A percentile compares a stretch with the other conserved stretches of the same genome.
These are phyloP conservation scores for Brachirus orientalis DNA, from an alignment of 2,113 vertebrate species.

Conservation along the genomic window DNA sequence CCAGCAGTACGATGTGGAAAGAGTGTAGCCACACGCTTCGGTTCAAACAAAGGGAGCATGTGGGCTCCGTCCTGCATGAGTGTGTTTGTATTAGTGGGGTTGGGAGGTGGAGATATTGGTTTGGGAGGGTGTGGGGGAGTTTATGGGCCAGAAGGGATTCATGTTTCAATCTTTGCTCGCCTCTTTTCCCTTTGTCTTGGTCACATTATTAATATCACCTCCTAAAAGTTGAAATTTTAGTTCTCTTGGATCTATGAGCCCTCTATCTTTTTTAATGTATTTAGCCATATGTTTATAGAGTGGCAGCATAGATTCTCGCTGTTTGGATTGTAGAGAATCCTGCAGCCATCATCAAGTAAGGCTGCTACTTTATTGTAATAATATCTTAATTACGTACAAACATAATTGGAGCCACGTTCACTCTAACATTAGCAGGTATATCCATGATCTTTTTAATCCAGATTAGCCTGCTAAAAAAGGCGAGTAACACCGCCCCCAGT, in stretches of 20 bases:
- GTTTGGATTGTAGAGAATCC: no score
- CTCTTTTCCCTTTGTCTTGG: constrained; percentile 53
- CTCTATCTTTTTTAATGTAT: not conserved
- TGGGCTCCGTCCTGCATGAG: constrained; percentile 46
- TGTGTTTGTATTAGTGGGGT: constrained; percentile 20
- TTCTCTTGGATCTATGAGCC: not conserved
- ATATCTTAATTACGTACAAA: no score
- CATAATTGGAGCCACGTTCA: no score
- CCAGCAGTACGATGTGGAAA: constrained; percentile 46
- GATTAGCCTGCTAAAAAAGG: no score
- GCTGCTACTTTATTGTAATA: no score
- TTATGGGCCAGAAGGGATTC: constrained; percentile 66
- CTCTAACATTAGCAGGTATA: no score
- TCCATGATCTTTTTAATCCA: no score
- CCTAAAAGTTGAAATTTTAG: constrained; percentile 34
- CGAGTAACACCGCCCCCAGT: no score
- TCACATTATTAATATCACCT: constrained; percentile 54
- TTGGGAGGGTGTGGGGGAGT: constrained; percentile 46
- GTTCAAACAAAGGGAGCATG: constrained; percentile 71
- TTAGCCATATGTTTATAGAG: not conserved
- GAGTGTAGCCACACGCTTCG: constrained; percentile 38
- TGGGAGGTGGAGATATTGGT: constrained; percentile 52
- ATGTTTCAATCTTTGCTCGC: constrained; percentile 61
- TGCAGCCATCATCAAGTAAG: no score
- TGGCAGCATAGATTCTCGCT: no score